Base-by-base conservation (phyloP, 2,797 vertebrate genomes). In the Gallinago stenura region DNA sequence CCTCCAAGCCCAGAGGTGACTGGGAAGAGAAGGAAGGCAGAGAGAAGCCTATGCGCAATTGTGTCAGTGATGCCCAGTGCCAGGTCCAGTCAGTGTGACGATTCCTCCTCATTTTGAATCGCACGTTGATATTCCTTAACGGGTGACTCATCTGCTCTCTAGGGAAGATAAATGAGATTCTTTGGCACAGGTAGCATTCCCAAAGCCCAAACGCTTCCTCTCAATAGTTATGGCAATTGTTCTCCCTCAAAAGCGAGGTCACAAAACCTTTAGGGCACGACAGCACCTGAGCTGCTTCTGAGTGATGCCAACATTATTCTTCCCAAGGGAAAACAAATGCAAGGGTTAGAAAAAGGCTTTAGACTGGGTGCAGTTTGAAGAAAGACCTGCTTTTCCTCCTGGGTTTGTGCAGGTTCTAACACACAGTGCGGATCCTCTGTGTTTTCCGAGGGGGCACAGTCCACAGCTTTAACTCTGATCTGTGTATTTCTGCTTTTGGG, bases 11-110 rank as follows among this genome's bases (percentile, higher is more conserved):
- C 72, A 53, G 89, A 85, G 54, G 16, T 30, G 22, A 10, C 5
- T 28, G 41, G 25, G 25, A 87, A 70, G 56, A 45, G 24, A 87
- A 75, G 57, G 48, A 56, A 65, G 54, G 76, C 53, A 87, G 58
- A 60, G 25, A 33, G 64, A 79, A 85, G 21, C 4, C 31, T 26
- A 0, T 15, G 39, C 0, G 0, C 1, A 1, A 7, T 21, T 41
- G n/a, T 86, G 80, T 56, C 57, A 48, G 13, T 12, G 53, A n/a
- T 75, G 18, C 26, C 75, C 35, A 7, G 35, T 85, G 64, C 82
- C 82, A 65, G 13, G 45, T 65, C 62, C 66, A 66, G 58, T 71
- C 60, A 77, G 37, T 14, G 19, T 9, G 41, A 62, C 15, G 37
- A 45, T 48, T 71, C 45, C 54, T 70, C 89, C 56, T 62, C 37